Conservation (phyloP, 2,113 vertebrate genomes). For the Seriola rivoliana region DNA sequence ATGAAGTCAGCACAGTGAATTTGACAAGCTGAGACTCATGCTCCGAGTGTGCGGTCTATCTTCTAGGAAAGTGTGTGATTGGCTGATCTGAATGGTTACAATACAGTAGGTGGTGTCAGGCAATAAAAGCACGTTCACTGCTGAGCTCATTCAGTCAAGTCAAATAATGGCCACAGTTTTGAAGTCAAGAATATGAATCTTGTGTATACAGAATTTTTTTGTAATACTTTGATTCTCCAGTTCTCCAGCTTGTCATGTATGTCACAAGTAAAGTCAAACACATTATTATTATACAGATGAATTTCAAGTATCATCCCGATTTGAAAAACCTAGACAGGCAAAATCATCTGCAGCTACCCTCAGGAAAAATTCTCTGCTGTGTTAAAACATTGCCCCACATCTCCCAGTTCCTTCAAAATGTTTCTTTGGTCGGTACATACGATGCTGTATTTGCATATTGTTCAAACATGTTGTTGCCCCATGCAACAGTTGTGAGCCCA, state of each 20-base stretch:
- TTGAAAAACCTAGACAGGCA: neutral
- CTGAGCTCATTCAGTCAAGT: constrained; percentile 57
- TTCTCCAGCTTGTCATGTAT: neutral
- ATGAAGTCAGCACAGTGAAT: constrained; percentile 40
- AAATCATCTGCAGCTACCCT: constrained; percentile 5
- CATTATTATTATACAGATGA: constrained; percentile 19
- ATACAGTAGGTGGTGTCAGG: constrained; percentile 45
- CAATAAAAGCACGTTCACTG: constrained; percentile 26
- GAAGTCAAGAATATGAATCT: constrained; percentile 25
- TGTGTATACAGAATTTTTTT: constrained; percentile 19
- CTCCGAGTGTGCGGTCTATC: constrained; percentile 11
- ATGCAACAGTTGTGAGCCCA: constrained; percentile 10
- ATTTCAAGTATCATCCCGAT: constrained; percentile 3
- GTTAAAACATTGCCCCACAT: neutral
- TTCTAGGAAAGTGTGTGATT: constrained; percentile 21
- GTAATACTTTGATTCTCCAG: constrained; percentile 15
- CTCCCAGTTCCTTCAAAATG: neutral
- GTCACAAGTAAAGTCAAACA: constrained; percentile 19
- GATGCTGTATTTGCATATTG: constrained; percentile 1
- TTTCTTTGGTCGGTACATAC: neutral
- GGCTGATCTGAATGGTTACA: constrained; percentile 49
- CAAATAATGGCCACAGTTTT: constrained; percentile 37
- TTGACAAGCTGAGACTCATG: constrained; percentile 31
- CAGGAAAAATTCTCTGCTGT: neutral
- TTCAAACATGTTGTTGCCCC: neutral